Percentiles rank a stretch among this genome's conserved stretches.
These are phyloP conservation scores for Parascotia fuliginaria DNA, from an alignment of 2,888 invertebrate genomes.

Conservation along the genomic window DNA sequence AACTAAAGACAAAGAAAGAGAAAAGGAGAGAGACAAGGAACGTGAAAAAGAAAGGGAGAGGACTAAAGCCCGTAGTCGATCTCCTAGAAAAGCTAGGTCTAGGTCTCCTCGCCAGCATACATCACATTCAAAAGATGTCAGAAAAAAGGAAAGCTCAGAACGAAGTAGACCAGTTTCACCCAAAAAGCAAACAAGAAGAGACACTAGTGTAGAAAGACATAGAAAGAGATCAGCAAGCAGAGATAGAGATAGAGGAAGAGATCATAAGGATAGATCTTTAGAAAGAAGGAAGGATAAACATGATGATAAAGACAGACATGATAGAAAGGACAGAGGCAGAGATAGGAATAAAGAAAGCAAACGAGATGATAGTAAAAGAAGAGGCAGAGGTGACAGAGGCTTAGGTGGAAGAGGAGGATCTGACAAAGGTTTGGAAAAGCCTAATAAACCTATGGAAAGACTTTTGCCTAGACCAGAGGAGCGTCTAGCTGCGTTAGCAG, in stretches of 20 bases:
- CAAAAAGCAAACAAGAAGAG: constrained; percentile 74
- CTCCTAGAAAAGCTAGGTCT: constrained; percentile 78
- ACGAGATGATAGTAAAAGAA: constrained; percentile 82
- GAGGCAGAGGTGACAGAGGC: constrained; percentile 81
- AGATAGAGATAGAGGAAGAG: constrained; percentile 84
- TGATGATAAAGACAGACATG: constrained; percentile 86
- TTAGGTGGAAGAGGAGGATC: constrained; percentile 74
- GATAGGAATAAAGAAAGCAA: constrained; percentile 84
- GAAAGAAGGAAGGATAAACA: constrained; percentile 83
- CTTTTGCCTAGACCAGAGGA: constrained; percentile 88
- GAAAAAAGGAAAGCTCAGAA: constrained; percentile 80
- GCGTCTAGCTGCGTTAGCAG: constrained; percentile 86
- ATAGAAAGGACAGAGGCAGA: constrained; percentile 90
- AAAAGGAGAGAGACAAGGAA: constrained; percentile 77
- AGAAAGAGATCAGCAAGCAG: constrained; percentile 74
- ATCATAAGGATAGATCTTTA: constrained; percentile 77
- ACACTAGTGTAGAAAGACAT: constrained; percentile 73
- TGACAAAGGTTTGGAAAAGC: constrained; percentile 87
- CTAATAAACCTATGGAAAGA: constrained; percentile 87
- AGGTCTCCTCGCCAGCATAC: constrained; percentile 76
- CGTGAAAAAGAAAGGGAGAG: constrained; percentile 84
- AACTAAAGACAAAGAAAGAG: constrained; percentile 71
- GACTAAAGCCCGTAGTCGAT: constrained; percentile 77
- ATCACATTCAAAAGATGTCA: constrained; percentile 64
- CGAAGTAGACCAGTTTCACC: constrained; percentile 81